A percentile compares a stretch with the other conserved stretches of the same genome.
These are phyloP conservation scores for Chromis chromis DNA, from an alignment of 2,797 vertebrate genomes.

Conservation along the genomic window DNA sequence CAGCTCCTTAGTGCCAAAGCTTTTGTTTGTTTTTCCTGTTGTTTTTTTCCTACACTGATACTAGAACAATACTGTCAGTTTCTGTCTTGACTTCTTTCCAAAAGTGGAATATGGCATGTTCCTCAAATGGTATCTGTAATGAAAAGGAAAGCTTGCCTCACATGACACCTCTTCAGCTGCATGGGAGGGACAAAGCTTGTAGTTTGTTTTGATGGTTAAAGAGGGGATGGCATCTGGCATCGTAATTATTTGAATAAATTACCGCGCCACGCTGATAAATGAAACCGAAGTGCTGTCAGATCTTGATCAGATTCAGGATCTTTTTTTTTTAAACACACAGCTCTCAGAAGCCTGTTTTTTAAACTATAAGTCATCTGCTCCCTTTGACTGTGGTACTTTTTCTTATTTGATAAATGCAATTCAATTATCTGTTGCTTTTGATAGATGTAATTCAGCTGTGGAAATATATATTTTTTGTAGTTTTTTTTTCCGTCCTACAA, in stretches of 20 bases:
- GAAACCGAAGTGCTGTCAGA: constrained; percentile 68
- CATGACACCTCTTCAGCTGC: constrained; percentile 75
- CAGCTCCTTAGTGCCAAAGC: constrained; percentile 81
- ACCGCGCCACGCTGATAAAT: constrained; percentile 52
- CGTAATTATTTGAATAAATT: constrained; percentile 77
- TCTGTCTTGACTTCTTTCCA: constrained; percentile 76
- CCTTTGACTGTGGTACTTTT: constrained; percentile 51
- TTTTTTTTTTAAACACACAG: constrained; percentile 20
- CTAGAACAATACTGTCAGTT: constrained; percentile 83
- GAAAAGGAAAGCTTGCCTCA: constrained; percentile 77
- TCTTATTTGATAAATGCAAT: constrained; percentile 69
- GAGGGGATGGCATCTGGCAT: constrained; percentile 77
- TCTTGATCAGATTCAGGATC: constrained; percentile 55
- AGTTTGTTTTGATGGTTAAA: constrained; percentile 79
- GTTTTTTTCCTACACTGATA: constrained; percentile 68
- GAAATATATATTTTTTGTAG: constrained; percentile 57
- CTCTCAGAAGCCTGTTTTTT: constrained; percentile 41
- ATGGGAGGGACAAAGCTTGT: constrained; percentile 67
- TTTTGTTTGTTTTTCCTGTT: constrained; percentile 81
- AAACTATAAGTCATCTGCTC: constrained; percentile 59
- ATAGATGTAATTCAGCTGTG: constrained; percentile 68
- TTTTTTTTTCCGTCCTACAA: constrained; percentile 76
- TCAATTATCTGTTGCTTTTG: constrained; percentile 77
- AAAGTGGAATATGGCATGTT: constrained; percentile 75
- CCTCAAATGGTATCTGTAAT: constrained; percentile 76